These are phyloP conservation scores for Amphimallon solstitiale DNA, from an alignment of 2,888 invertebrate genomes.

Conservation along the genomic window DNA sequence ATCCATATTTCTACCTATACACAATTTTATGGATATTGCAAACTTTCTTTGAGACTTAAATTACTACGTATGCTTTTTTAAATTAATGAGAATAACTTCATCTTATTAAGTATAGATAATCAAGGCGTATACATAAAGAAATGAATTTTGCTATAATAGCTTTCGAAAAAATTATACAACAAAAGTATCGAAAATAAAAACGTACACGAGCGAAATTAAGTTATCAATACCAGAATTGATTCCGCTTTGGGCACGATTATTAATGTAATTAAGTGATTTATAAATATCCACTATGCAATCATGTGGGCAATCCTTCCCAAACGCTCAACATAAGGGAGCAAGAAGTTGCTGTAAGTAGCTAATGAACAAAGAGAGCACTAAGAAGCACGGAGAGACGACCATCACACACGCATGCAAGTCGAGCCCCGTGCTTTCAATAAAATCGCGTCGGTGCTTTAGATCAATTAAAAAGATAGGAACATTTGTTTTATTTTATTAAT, in stretches of 20 bases:
- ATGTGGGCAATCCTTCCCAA: constrained; percentile 17
- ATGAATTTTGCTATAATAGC: background rate
- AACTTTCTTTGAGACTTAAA: background rate
- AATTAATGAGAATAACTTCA: background rate
- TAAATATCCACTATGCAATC: constrained; percentile 36
- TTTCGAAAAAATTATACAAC: background rate
- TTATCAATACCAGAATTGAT: constrained; percentile 34
- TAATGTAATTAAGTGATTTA: constrained; percentile 40
- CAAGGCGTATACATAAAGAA: background rate
- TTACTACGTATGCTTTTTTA: background rate
- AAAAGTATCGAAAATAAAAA: constrained; percentile 14
- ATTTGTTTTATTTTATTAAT: constrained; percentile 37
- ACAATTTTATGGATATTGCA: no score
- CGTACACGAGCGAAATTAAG: constrained; percentile 30
- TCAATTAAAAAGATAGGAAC: constrained; percentile 37
- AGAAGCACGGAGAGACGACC: background rate
- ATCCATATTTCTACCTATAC: no score
- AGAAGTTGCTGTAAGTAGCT: constrained; percentile 25
- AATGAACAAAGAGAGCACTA: constrained; percentile 12
- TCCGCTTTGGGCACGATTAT: constrained; percentile 31
- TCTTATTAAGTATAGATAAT: no score
- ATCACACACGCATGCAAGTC: background rate
- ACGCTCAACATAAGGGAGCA: constrained; percentile 4
- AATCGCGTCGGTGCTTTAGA: constrained; percentile 37
- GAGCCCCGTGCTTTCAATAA: constrained; percentile 27